phyloP scores from a whole-genome alignment of 2,113 vertebrate genomes.

The Phalacrocorax pelagicus region DNA sequence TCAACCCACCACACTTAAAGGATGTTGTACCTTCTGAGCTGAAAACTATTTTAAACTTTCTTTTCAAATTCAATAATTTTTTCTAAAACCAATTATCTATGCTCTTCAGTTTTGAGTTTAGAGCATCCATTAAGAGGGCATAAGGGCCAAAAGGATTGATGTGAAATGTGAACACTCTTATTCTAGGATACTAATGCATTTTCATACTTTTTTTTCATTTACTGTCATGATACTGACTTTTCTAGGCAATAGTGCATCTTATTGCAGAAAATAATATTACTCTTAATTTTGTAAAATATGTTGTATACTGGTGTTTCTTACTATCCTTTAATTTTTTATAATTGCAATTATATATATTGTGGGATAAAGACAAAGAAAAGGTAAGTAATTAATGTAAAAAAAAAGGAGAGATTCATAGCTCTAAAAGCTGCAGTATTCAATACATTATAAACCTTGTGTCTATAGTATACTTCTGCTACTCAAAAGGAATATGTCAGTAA shows the following conservation, averaged over 20 bases:
- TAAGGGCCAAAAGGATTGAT: neutral
- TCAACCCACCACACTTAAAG: neutral
- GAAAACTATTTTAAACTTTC: neutral
- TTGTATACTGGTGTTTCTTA: neutral
- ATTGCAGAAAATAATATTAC: neutral
- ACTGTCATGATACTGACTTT: neutral
- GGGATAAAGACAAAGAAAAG: neutral
- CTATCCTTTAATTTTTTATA: neutral
- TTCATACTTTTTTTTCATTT: neutral
- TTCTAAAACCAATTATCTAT: neutral
- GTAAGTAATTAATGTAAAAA: neutral
- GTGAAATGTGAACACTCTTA: neutral
- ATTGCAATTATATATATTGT: neutral
- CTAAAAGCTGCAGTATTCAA: neutral
- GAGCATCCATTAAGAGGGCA: neutral
- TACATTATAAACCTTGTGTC: neutral
- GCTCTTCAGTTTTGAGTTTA: neutral
- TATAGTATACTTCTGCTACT: neutral
- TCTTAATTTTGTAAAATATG: neutral
- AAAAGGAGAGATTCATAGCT: neutral
- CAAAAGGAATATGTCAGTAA: neutral
- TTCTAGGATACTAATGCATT: neutral
- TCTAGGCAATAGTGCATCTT: neutral
- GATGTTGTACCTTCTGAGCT: neutral
- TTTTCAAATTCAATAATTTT: neutral